Percentiles rank a stretch among this genome's conserved stretches.
These are phyloP conservation scores for Drosophila tripunctata DNA, from an alignment of 2,888 invertebrate genomes.

Conservation along the genomic window DNA sequence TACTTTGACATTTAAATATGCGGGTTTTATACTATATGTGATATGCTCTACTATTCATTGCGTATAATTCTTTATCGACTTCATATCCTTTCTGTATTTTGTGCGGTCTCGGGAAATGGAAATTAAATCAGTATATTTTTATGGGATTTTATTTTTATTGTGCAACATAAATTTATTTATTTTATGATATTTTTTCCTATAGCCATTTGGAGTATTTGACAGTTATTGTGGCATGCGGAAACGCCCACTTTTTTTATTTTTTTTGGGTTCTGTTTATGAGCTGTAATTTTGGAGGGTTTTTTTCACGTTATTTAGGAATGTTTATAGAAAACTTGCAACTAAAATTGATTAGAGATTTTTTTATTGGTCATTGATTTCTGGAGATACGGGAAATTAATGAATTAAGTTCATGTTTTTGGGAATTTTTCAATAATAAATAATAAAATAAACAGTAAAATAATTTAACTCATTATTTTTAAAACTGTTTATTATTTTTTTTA, in stretches of 20 bases:
- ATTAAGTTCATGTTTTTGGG: neutral
- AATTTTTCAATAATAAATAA: too few species aligned
- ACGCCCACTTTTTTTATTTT: slow-evolving; percentile 64
- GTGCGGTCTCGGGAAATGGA: neutral
- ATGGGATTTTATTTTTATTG: slow-evolving; percentile 75
- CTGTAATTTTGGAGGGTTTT: slow-evolving; percentile 33
- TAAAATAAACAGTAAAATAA: too few species aligned
- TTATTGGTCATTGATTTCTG: slow-evolving; percentile 23
- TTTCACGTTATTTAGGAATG: slow-evolving; percentile 33
- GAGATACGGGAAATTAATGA: neutral
- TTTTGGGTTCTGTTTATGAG: slow-evolving; percentile 41
- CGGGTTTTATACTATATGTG: slow-evolving; percentile 44
- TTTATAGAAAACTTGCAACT: slow-evolving; percentile 14
- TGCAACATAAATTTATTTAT: slow-evolving; percentile 66
- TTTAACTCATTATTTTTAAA: too few species aligned
- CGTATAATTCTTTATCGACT: slow-evolving; percentile 51
- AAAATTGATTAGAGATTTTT: slow-evolving; percentile 15
- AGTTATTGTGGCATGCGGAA: slow-evolving; percentile 71
- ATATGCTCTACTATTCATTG: slow-evolving; percentile 21
- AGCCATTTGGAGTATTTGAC: slow-evolving; percentile 66
- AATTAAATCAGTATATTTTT: slow-evolving; percentile 49
- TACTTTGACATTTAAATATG: slow-evolving; percentile 58
- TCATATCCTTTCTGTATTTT: slow-evolving; percentile 55
- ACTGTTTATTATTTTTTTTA: too few species aligned
- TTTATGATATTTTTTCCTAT: slow-evolving; percentile 50